Base-by-base conservation (phyloP, 2,113 vertebrate genomes). In the Piprites chloris region DNA sequence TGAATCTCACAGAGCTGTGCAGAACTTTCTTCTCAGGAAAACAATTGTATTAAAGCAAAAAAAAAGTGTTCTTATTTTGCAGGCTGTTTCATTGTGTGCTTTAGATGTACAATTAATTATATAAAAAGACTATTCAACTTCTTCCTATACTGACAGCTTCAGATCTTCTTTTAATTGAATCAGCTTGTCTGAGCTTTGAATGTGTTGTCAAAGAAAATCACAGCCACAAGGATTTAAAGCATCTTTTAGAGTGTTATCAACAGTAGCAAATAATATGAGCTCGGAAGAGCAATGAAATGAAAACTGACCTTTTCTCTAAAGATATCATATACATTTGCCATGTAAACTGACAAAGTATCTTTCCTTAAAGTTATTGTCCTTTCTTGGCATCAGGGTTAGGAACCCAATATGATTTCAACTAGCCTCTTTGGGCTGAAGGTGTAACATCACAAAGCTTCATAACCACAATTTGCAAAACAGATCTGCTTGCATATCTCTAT, bases 71-170 rank as follows among this genome's bases (percentile, higher is more conserved):
- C 27, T 27, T 94, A 79, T 49, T 66, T 71, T 80, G 4, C 19
- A 82, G 50, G 2, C 28, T 90, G 10, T 9, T 86, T 92, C 73
- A 83, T 63, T 89, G 49, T 78, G 61, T 87, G 53, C 14, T 82
- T 96, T 73, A 95, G 65, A 91, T 87, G 50, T 73, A 77, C 89
- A 91, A 97, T 97, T 95, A 93, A 96, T 83, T 68, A 76, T 46
- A 92, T 89, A 76, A 94, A 95, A 94, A 30, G 49, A 35, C 55
- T 74, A 80, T 86, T 96, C 63, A 86, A 27, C 5, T 78, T 93
- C 52, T 67, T 91, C 24, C 44, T 90, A 44, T 77, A 89, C 55
- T 85, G 73, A 81, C 23, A 95, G 41, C 75, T 96, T 94, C 66
- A 87, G 68, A 88, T 94, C 75, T 85, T 87, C 78, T 58, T 95